Evolutionary conservation across 2,888 invertebrate genomes (phyloP), one percentile per base, ranked within the genome.

Genomic region (Cheilosia vulpina): DNA sequence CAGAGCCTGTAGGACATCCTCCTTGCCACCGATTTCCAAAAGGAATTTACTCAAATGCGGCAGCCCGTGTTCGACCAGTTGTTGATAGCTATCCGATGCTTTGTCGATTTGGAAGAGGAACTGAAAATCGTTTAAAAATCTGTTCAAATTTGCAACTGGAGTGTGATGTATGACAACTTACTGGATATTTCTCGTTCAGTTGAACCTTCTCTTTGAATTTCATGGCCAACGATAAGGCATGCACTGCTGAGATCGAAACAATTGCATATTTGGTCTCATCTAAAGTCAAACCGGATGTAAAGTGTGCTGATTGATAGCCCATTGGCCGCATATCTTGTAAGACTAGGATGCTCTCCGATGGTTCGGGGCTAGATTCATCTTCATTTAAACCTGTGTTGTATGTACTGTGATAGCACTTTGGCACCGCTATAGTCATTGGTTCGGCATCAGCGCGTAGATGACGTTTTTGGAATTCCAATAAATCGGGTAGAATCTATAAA

Each of bases 61-160:
- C 21, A 96, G 92, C 1, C 96, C 96, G 78, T 96, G 93, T 89
- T 96, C 95, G 4, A 96, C 95, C 31, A 96, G 93, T 79, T 96
- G 95, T 87, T 96, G 95, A 89, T 96, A 96, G 4, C 96, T 96
- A 87, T 96, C 96, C 0, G 96, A 96, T 0, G 96, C 96, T 89
- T 95, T 93, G 52, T 95, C 95, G 45, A 96, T 96, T 88, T 96
- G 96, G 89, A 96, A 96, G 17, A 96, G 93, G 90, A 96, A 96
- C 17, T 90, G 58, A 52, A 81, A 69, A 34, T 1, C 9, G 2
- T 45, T 45, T n/a, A 2, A 7, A 45, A n/a, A 45, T 45, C 1
- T 24, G 50, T 52, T 13, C 0, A 19, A 38, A 27, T 27, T 15
- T 52, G 17, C 4, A 21, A 19, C 13, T 7, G 4, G 4, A 11